Percentiles rank a stretch among this genome's conserved stretches.
phyloP scores from a whole-genome alignment of 1,140 invertebrate genomes.

The Octopus sinensis region DNA sequence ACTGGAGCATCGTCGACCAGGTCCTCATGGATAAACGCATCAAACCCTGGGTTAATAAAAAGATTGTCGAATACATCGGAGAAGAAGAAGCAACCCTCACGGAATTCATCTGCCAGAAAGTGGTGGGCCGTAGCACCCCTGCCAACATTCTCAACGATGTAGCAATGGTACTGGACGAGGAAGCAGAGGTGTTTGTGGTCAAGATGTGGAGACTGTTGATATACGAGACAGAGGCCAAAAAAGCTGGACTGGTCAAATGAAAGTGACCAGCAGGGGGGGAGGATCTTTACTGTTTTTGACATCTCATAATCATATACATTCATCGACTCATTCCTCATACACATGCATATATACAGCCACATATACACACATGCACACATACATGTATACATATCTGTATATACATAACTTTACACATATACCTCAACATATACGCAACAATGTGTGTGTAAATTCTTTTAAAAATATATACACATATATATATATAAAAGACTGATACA shows the following conservation, averaged over 20 bases:
- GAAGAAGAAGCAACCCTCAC: constrained; percentile 96
- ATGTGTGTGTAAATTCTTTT: no score
- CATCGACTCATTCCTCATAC: no score
- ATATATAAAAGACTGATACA: no score
- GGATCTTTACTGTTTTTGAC: background rate
- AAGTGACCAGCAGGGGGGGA: background rate
- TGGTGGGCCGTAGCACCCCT: constrained; percentile 85
- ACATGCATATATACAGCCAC: no score
- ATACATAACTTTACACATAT: no score
- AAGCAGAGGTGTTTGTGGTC: constrained; percentile 98
- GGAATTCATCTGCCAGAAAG: constrained; percentile 98
- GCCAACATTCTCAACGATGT: constrained; percentile 95
- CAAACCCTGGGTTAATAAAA: constrained; percentile 98
- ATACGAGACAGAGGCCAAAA: constrained; percentile 98
- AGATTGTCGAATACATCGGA: constrained; percentile 98
- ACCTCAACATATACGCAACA: no score
- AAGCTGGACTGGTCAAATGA: constrained; percentile 60
- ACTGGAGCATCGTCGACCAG: constrained; percentile 84
- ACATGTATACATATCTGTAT: no score
- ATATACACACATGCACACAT: no score
- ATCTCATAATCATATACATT: no score
- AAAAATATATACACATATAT: no score
- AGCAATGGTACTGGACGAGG: constrained; percentile 98
- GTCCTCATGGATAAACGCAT: constrained; percentile 93
- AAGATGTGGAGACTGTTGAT: constrained; percentile 99